phyloP scores from a whole-genome alignment of 2,888 invertebrate species.

The Cryptosula pallasiana region DNA sequence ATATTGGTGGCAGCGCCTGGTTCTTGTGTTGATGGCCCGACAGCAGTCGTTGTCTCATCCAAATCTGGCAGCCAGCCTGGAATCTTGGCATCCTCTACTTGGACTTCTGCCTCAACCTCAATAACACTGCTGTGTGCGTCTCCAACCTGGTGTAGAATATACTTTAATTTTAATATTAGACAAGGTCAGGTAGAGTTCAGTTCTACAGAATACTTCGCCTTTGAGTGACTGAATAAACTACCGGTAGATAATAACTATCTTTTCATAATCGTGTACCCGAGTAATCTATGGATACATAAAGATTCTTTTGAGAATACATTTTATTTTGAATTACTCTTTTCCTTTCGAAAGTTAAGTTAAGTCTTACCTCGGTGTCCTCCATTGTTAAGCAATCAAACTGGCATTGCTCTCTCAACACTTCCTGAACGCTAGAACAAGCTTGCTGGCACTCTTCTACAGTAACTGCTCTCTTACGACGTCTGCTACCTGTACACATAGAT shows the following conservation, averaged over 20 bases:
- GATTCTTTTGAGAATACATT: no score
- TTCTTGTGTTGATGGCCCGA: neutral
- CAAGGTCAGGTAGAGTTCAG: no score
- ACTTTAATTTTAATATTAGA: no score
- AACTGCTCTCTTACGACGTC: neutral
- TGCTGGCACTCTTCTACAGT: neutral
- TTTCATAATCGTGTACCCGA: no score
- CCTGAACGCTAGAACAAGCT: neutral
- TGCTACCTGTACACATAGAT: neutral
- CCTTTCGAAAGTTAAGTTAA: no score
- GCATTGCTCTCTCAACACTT: neutral
- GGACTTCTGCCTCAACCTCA: neutral
- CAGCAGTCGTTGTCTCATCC: neutral
- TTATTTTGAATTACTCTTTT: no score
- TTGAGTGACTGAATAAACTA: no score
- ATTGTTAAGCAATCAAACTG: neutral
- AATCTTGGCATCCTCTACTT: neutral
- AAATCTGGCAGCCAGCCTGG: neutral
- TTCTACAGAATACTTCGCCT: no score
- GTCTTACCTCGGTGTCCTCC: neutral
- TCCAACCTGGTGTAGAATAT: neutral
- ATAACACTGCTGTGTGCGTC: neutral
- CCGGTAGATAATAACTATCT: no score
- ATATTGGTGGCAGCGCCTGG: no score
- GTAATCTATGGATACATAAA: no score